phyloP scores from a whole-genome alignment of 1,140 invertebrate genomes.

The Bicyclus anynana region DNA sequence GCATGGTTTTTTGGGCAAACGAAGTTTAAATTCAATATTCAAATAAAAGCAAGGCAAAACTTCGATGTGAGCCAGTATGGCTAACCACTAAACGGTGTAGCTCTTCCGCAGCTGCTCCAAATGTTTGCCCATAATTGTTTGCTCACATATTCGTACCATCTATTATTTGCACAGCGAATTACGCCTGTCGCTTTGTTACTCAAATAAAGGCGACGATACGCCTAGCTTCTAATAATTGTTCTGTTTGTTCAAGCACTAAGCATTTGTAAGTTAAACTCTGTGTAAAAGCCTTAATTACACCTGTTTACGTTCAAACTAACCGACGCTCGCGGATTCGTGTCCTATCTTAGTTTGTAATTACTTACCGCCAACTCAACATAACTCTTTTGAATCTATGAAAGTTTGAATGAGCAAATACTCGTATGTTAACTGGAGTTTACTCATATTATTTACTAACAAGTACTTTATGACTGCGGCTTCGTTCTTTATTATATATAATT shows the following conservation, averaged over 20 bases:
- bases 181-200: slow-evolving; percentile 54
- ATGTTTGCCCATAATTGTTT: slow-evolving; percentile 61
- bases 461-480: too few species aligned
- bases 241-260: slow-evolving; percentile 14
- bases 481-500: too few species aligned
- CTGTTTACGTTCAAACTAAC: slow-evolving; percentile 1
- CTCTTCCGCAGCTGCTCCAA: slow-evolving; percentile 45
- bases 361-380: neutral
- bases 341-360: slow-evolving; percentile 6
- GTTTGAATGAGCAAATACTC: too few species aligned
- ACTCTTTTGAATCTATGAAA: neutral
- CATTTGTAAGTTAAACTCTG: slow-evolving; percentile 19
- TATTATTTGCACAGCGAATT: slow-evolving; percentile 61
- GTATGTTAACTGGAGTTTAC: too few species aligned
- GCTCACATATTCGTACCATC: slow-evolving; percentile 55
- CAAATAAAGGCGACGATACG: slow-evolving; percentile 50
- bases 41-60: slow-evolving; percentile 23
- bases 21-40: slow-evolving; percentile 16
- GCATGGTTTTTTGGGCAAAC: neutral
- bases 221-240: slow-evolving; percentile 26
- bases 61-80: slow-evolving; percentile 36
- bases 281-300: slow-evolving; percentile 17
- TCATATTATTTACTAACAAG: too few species aligned
- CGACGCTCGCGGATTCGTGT: slow-evolving; percentile 12
- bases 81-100: slow-evolving; percentile 50